Base-by-base conservation (phyloP, 2,888 invertebrate genomes). In the Plutella xylostella region DNA sequence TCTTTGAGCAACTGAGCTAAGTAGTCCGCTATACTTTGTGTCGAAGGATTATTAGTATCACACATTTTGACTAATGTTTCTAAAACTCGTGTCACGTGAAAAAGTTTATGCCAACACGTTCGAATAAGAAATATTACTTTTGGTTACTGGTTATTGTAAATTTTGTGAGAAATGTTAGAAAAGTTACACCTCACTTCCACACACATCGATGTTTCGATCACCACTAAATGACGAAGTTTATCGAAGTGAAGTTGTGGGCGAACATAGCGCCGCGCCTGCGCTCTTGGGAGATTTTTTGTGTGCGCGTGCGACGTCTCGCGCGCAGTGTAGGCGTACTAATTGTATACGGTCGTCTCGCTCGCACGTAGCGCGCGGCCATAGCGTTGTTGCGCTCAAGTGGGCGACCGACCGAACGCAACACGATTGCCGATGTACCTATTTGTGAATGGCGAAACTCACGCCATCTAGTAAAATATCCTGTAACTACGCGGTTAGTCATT, bases 1-100 rank as follows among this genome's bases (percentile, higher is more conserved):
- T 99, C 99, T 90, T 99, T 99, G 80, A 99, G 90, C 87, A 99
- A 91, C 88, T 99, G 98, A 80, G 98, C 97, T 89, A 99, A 90
- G 89, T 99, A 99, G 88, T 99, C 98, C 86, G 98, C 97, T 88
- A 96, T 94, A 88, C 95, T 96, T 85, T 96, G 95, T 86, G 95
- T 95, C 79, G 92, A 93, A 68, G 90, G 88, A 79, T 70, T 82
- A 74, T 70, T 83, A 75, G 73, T 79, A 74, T 85, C 85, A 79
- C 84, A 83, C 85, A 85, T 85, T 74, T 73, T 84, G 75, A 72
- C 65, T 74, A 68, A 65, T 61, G 64, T 68, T 64, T 69, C 63
- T 58, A 68, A 52, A 79, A 77, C 72, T 72, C 63, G 62, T 58
- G 66, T 65, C 78, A 83, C 82, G 79, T 68, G 65, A 75, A 40